A percentile compares a stretch with the other conserved stretches of the same genome.
Conservation (phyloP, 2,797 vertebrate species). For the Gallinago stenura region DNA sequence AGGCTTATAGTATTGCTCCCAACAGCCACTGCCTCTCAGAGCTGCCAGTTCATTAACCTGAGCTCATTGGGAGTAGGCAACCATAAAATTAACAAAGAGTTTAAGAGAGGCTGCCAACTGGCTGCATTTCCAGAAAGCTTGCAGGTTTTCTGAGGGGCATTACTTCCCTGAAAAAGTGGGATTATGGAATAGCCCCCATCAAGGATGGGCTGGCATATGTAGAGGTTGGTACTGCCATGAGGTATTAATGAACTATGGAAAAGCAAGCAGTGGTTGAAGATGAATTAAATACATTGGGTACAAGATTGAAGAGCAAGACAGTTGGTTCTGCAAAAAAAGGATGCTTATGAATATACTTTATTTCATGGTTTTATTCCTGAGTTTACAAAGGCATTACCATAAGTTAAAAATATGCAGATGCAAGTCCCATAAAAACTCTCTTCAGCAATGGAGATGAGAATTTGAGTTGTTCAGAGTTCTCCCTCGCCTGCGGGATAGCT, state of each 20-base stretch:
- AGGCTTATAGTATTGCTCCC: background rate
- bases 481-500: background rate
- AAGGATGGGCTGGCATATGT: background rate
- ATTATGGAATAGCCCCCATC: background rate
- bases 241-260: background rate
- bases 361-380: constrained; percentile 31
- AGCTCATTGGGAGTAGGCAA: background rate
- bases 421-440: background rate
- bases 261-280: background rate
- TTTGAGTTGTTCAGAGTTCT: background rate
- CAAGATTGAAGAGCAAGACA: background rate
- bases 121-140: background rate
- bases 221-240: background rate
- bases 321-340: background rate
- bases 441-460: background rate
- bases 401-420: background rate
- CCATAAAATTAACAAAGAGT: background rate
- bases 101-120: background rate
- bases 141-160: background rate
- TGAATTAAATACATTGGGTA: background rate
- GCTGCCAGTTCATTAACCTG: background rate
- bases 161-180: background rate
- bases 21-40: background rate
- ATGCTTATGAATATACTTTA: background rate
- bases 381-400: background rate